Base-by-base conservation (phyloP, 2,888 invertebrate species). In the Ectemnius cavifrons region DNA sequence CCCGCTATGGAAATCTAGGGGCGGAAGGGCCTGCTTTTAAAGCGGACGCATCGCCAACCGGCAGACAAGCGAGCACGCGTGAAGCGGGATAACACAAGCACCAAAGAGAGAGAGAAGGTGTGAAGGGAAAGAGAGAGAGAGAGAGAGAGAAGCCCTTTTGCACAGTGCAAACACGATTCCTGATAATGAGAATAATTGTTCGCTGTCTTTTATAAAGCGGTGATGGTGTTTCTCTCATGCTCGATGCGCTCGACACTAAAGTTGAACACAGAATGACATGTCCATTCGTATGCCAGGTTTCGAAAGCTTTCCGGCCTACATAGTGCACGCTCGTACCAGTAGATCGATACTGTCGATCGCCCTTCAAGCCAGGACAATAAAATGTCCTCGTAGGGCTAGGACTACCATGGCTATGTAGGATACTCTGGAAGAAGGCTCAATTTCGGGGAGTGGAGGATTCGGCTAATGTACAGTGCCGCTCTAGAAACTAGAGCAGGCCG, bases 161-260 rank as follows among this genome's bases (percentile, higher is more conserved):
- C 67, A 49, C 56, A 47, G 63, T 52, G 67, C 71, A 71, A 62
- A 70, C 62, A 65, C 63, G 62, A 65, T 65, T 64, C 59, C 60
- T 62, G 74, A 77, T 77, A 77, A 71, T 74, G 68, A 62, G 63
- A 74, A 77, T 77, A 74, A 77, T 71, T 67, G 75, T 74, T 60
- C 63, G 47, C 52, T 27, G 67, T 16, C 28, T 47, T 63, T 71
- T 63, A 58, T 18, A 58, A 62, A 28, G 65, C 65, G 66, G 71
- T 71, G 71, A 73, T 73, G 49, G 57, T 62, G 23, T 23, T 23
- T 23, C 23, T 2, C 23, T 23, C 23, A 23, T 23, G 3, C 23
- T 23, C 3, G 23, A 23, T 23, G 23, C 65, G 71, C 66, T 65
- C 59, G n/a, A 52, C 52, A 14, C 14, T 14, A 16, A 52, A 52